Conservation (phyloP, 2,113 vertebrate genomes). For the Toxotes jaculatrix region DNA sequence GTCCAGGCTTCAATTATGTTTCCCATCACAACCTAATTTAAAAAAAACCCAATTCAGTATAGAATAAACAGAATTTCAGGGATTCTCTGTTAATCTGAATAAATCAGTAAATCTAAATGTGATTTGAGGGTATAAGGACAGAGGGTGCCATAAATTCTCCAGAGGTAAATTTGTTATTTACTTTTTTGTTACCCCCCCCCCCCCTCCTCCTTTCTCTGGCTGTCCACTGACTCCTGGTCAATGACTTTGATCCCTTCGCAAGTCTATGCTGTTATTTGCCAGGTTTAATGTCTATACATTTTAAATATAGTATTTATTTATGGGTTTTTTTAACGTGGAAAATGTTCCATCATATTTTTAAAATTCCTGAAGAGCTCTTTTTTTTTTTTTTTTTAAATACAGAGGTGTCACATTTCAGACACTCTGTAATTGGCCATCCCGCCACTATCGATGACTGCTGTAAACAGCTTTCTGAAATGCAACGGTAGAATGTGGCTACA, state of each 20-base stretch:
- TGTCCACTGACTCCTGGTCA: not conserved
- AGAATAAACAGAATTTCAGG: too few species aligned
- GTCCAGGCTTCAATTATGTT: not conserved
- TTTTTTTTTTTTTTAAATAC: not conserved
- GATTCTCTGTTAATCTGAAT: too few species aligned
- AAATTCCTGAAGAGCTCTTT: not conserved
- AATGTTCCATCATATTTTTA: not conserved
- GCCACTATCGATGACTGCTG: not conserved
- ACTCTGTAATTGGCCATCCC: conserved; percentile 2
- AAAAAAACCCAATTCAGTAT: not conserved
- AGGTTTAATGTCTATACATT: not conserved
- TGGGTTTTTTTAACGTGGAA: not conserved
- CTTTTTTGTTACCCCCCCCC: not conserved
- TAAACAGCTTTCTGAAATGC: conserved; percentile 28
- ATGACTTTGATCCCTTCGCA: not conserved
- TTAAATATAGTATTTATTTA: not conserved
- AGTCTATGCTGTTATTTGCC: not conserved
- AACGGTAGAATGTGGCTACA: conserved; percentile 25
- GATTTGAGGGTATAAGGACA: not conserved
- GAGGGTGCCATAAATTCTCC: not conserved
- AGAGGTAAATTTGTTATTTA: too few species aligned
- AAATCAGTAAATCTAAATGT: too few species aligned
- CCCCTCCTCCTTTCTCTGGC: not conserved
- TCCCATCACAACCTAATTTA: not conserved
- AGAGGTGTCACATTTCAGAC: conserved; percentile 3